Conservation (phyloP, 1,140 invertebrate species). For the Temnothorax curvispinosus region DNA sequence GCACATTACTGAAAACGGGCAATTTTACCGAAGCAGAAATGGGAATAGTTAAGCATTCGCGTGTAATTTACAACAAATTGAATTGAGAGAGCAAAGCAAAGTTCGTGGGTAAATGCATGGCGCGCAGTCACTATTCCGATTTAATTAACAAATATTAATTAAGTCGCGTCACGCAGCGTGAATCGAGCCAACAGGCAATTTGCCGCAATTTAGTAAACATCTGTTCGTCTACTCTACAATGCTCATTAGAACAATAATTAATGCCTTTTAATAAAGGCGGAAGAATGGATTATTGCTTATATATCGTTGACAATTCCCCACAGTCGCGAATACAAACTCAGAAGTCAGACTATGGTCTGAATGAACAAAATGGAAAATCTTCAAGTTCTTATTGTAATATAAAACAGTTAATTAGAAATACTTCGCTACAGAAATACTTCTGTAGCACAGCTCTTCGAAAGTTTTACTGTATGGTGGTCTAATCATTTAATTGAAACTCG, state of each 20-base stretch:
- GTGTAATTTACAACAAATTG: slow-evolving; percentile 57
- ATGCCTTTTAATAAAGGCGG: slow-evolving; percentile 6
- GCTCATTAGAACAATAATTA: slow-evolving; percentile 48
- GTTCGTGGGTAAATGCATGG: slow-evolving; percentile 19
- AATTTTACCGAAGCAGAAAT: slow-evolving; percentile 22
- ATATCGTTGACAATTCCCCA: not conserved
- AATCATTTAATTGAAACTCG: slow-evolving; percentile 5
- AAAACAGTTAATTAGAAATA: not conserved
- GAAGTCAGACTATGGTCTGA: not conserved
- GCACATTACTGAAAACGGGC: slow-evolving; percentile 1
- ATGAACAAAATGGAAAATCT: not conserved
- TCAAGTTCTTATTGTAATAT: not conserved
- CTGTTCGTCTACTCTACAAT: slow-evolving; percentile 46
- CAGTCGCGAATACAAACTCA: not conserved
- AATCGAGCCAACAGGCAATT: slow-evolving; percentile 49
- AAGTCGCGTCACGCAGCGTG: slow-evolving; percentile 38
- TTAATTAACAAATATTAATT: slow-evolving; percentile 64
- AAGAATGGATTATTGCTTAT: slow-evolving; percentile 34
- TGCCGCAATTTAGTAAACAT: slow-evolving; percentile 48
- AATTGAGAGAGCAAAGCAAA: slow-evolving; percentile 42
- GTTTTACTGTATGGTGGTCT: not conserved
- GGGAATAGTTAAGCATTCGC: slow-evolving; percentile 54
- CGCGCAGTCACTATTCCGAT: slow-evolving; percentile 36
- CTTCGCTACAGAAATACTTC: not conserved
- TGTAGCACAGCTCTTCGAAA: not conserved